Conservation (phyloP, 1,140 invertebrate species). For the Mercenaria mercenaria region DNA sequence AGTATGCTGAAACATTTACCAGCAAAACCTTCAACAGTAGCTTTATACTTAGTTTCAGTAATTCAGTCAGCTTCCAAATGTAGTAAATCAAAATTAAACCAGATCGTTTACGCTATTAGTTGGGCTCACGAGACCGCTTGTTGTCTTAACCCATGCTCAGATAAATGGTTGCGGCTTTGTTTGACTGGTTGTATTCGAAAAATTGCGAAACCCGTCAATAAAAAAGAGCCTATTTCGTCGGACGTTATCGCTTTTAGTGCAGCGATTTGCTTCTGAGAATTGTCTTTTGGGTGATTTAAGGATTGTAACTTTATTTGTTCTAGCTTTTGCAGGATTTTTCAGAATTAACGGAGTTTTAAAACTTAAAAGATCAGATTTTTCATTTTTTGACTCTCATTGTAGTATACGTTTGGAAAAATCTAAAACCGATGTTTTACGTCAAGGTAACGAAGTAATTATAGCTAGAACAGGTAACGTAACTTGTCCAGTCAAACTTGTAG, state of each 20-base stretch:
- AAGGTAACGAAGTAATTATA: background rate
- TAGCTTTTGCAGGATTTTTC: slow-evolving; percentile 13
- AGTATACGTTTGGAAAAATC: background rate
- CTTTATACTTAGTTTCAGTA: background rate
- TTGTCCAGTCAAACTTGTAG: background rate
- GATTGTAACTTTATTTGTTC: slow-evolving; percentile 1
- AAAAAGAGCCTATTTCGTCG: too few species aligned
- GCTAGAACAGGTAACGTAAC: background rate
- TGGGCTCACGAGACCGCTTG: background rate
- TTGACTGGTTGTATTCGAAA: background rate
- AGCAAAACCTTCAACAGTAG: background rate
- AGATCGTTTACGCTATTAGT: background rate
- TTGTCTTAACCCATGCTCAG: background rate
- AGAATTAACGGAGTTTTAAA: too few species aligned
- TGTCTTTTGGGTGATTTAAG: slow-evolving; percentile 15
- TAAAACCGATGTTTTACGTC: background rate
- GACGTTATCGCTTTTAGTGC: background rate
- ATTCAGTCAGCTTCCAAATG: background rate
- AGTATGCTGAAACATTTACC: too few species aligned
- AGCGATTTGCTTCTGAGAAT: background rate
- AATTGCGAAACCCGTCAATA: background rate
- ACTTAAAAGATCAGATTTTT: background rate
- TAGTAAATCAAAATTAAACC: background rate
- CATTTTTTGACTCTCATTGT: background rate
- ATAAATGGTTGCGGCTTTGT: background rate